Conservation (phyloP, 2,113 vertebrate species). For the Prietella phreatophila region DNA sequence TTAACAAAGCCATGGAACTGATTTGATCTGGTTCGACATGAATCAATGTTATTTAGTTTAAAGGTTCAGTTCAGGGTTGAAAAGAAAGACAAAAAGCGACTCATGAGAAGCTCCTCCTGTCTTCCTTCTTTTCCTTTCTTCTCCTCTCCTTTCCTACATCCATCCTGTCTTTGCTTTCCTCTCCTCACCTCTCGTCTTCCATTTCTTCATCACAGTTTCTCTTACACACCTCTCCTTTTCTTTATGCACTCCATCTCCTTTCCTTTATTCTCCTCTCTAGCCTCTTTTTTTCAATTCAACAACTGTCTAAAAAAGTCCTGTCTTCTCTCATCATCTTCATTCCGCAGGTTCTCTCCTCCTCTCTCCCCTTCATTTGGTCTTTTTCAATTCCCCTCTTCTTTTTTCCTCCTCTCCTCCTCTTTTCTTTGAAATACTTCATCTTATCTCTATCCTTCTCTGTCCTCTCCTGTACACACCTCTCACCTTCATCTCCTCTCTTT, state of each 20-base stretch:
- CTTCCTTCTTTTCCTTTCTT: not conserved
- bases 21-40: not conserved
- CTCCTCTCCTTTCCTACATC: not conserved
- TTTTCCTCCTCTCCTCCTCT: not conserved
- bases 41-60: not conserved
- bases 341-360: no score
- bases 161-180: not conserved
- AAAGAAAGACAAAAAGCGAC: slow-evolving; percentile 6
- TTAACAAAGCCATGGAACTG: slow-evolving; percentile 10
- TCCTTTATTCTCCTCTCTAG: not conserved
- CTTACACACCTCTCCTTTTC: not conserved
- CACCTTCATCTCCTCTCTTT: not conserved
- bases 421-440: not conserved
- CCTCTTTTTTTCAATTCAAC: no score
- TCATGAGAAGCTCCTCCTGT: not conserved
- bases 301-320: not conserved
- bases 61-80: not conserved
- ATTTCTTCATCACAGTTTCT: not conserved
- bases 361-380: not conserved
- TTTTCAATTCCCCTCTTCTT: no score
- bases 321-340: not conserved
- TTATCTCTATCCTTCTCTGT: not conserved
- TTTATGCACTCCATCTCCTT: not conserved
- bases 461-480: not conserved
- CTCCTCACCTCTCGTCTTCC: not conserved